Percentiles rank a stretch among this genome's conserved stretches.
Conservation (phyloP, 2,888 invertebrate genomes). For the Agrotis segetum region DNA sequence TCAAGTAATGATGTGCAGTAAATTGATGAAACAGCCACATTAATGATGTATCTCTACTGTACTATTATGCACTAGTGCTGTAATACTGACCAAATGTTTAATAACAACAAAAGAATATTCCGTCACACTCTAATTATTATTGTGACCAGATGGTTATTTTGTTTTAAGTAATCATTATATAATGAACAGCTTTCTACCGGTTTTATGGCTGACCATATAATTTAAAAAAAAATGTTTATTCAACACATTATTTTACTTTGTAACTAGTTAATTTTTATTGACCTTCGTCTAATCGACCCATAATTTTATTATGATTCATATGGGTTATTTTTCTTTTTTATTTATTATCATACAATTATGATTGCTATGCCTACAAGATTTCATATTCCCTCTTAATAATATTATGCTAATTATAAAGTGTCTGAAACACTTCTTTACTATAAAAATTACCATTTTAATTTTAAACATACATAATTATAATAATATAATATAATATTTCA, state of each 20-base stretch:
- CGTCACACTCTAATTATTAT: conserved; percentile 65
- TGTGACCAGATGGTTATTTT: conserved; percentile 42
- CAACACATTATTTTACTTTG: background rate
- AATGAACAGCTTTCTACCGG: conserved; percentile 62
- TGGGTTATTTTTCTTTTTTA: conserved; percentile 2
- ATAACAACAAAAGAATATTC: conserved; percentile 53
- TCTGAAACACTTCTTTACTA: background rate
- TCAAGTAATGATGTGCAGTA: conserved; percentile 18
- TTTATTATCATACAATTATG: background rate
- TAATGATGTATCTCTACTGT: conserved; percentile 21
- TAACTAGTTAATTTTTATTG: background rate
- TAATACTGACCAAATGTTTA: conserved; percentile 33
- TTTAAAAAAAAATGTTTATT: conserved; percentile 5
- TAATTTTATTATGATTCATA: conserved; percentile 16
- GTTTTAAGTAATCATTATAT: conserved; percentile 60
- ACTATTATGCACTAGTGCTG: conserved; percentile 5
- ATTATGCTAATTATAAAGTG: background rate
- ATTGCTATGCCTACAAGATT: background rate
- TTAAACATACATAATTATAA: too few relatives aligned
- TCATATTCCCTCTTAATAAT: background rate
- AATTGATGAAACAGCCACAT: conserved; percentile 29
- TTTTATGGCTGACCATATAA: conserved; percentile 20
- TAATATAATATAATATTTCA: too few relatives aligned
- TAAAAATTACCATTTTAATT: too few relatives aligned
- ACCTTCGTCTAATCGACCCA: background rate